phyloP scores from a whole-genome alignment of 2,113 vertebrate species.

The Saccopteryx bilineata region DNA sequence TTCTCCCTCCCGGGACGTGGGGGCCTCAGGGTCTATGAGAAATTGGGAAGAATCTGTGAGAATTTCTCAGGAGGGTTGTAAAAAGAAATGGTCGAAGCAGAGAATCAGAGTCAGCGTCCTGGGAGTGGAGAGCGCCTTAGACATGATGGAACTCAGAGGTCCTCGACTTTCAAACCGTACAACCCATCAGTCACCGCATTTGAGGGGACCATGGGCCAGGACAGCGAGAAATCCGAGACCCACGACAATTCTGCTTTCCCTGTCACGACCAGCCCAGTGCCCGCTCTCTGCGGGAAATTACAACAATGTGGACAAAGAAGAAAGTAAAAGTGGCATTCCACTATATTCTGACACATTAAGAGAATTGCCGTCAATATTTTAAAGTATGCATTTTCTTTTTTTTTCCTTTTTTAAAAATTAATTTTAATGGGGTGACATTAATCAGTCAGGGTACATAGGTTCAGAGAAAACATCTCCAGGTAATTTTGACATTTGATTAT shows the following conservation, averaged over 20 bases:
- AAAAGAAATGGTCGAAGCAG: neutral
- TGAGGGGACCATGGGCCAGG: neutral
- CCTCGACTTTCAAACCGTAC: neutral
- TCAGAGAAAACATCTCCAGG: too few relatives aligned
- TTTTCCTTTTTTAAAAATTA: neutral
- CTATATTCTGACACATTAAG: neutral
- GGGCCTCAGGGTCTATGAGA: neutral
- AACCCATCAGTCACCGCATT: neutral
- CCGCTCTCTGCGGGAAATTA: neutral
- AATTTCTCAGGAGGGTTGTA: neutral
- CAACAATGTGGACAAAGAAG: conserved; percentile 3
- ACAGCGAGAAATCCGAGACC: neutral
- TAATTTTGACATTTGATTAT: too few relatives aligned
- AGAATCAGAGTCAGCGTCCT: neutral
- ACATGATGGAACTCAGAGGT: neutral
- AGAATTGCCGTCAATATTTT: conserved; percentile 19
- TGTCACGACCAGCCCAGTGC: neutral
- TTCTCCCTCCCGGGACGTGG: neutral
- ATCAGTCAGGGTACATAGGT: too few relatives aligned
- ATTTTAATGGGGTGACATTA: too few relatives aligned
- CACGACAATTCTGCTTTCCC: neutral
- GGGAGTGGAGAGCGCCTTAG: neutral
- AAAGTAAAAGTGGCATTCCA: conserved; percentile 25
- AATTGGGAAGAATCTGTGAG: neutral
- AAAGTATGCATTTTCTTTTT: conserved; percentile 32